phyloP scores from a whole-genome alignment of 92 coral and sea anemone genomes.

The Umimayanthus kanabou region DNA sequence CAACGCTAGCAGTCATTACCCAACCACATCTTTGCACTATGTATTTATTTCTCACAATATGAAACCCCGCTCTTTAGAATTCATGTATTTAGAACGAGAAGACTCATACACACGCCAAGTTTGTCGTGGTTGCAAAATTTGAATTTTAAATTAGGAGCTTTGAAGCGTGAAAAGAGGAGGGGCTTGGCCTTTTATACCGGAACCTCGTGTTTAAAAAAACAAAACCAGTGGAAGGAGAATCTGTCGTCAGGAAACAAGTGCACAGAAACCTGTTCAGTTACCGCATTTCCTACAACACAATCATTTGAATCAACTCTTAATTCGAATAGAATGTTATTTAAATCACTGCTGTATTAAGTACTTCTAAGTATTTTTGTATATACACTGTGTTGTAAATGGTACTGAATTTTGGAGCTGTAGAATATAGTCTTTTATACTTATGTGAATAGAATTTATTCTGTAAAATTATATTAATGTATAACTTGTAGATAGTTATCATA shows the following conservation, averaged over 20 bases:
- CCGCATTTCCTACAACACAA: background rate
- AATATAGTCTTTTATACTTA: conserved; percentile 22
- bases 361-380: conserved; percentile 26
- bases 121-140: too few relatives aligned
- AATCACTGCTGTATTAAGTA: background rate
- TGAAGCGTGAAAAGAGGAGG: too few relatives aligned
- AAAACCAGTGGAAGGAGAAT: background rate
- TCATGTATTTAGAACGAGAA: too few relatives aligned
- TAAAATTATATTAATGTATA: conserved; percentile 36
- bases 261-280: too few relatives aligned
- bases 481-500: conserved; percentile 29
- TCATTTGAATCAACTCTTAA: background rate
- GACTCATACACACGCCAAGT: too few relatives aligned
- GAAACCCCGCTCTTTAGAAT: too few relatives aligned
- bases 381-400: conserved; percentile 26
- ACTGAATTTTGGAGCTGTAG: conserved; percentile 5
- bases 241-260: background rate
- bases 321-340: background rate
- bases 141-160: too few relatives aligned
- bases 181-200: too few relatives aligned
- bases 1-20: too few relatives aligned
- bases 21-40: too few relatives aligned
- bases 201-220: too few relatives aligned
- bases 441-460: conserved; percentile 38
- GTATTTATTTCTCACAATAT: too few relatives aligned